Conservation (phyloP, 2,888 invertebrate species). For the Callyntrura sp. region DNA sequence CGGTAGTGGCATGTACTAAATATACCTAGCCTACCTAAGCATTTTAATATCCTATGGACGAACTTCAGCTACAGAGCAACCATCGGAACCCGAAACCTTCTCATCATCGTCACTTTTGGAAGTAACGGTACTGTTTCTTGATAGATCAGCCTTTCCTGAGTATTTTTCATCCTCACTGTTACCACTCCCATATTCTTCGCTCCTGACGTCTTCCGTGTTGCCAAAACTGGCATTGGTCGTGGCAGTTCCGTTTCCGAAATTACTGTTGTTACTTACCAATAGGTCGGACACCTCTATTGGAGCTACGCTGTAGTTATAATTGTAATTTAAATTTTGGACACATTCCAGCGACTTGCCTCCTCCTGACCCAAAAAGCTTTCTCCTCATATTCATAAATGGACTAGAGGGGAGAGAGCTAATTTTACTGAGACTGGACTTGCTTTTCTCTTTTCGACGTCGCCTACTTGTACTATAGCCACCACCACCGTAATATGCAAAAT, state of each 20-base stretch:
- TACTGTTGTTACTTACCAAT: conserved; percentile 21
- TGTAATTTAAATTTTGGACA: conserved; percentile 70
- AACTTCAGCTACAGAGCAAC: conserved; percentile 63
- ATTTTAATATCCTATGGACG: conserved; percentile 58
- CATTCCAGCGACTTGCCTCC: conserved; percentile 69
- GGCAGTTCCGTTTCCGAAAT: conserved; percentile 27
- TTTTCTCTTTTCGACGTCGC: conserved; percentile 55
- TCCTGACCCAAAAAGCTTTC: conserved; percentile 72
- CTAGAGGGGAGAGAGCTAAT: conserved; percentile 81
- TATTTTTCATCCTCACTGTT: conserved; percentile 42
- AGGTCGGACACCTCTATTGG: conserved; percentile 61
- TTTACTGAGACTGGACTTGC: conserved; percentile 77
- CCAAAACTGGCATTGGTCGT: conserved; percentile 15
- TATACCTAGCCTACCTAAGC: conserved; percentile 4
- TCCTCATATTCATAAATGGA: conserved; percentile 80
- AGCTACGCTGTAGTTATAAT: conserved; percentile 63
- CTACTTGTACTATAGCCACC: conserved; percentile 67
- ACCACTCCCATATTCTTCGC: conserved; percentile 22
- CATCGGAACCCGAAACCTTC: conserved; percentile 15
- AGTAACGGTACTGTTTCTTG: conserved; percentile 6
- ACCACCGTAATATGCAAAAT: conserved; percentile 53
- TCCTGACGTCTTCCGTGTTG: conserved; percentile 20
- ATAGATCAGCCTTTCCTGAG: conserved; percentile 7
- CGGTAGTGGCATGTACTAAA: not conserved
- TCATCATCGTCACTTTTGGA: conserved; percentile 59